phyloP scores from a whole-genome alignment of 2,113 vertebrate species.

The Paratilapia polleni region DNA sequence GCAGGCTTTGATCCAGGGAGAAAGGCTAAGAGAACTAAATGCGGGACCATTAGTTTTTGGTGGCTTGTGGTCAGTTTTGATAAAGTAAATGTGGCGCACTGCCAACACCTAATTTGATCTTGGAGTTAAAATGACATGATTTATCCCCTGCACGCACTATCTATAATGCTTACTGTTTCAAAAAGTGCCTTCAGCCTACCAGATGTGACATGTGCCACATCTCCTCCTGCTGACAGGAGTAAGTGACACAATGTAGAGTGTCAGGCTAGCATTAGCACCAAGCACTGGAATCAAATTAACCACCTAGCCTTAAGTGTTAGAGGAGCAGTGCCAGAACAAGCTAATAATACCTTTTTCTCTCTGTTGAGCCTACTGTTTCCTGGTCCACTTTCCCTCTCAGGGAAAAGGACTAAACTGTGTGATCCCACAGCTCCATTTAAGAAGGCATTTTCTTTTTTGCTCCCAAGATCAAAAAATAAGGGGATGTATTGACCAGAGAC shows the following conservation, averaged over 20 bases:
- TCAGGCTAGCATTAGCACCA: slow-evolving; percentile 68
- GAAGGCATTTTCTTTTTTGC: slow-evolving; percentile 6
- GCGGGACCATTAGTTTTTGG: background rate
- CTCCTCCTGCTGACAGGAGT: slow-evolving; percentile 51
- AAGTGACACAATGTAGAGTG: slow-evolving; percentile 63
- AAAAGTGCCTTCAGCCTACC: slow-evolving; percentile 31
- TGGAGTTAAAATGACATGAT: background rate
- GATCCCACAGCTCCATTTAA: slow-evolving; percentile 17
- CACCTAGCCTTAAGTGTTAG: slow-evolving; percentile 72
- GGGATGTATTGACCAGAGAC: background rate
- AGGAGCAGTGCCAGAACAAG: slow-evolving; percentile 67
- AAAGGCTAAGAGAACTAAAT: background rate
- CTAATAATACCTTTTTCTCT: slow-evolving; percentile 75
- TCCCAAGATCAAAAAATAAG: slow-evolving; percentile 18
- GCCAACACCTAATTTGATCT: background rate
- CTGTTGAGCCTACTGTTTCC: slow-evolving; percentile 53
- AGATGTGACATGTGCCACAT: slow-evolving; percentile 68
- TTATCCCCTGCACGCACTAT: background rate
- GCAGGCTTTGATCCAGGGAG: slow-evolving; percentile 14
- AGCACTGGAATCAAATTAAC: slow-evolving; percentile 78
- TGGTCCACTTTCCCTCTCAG: slow-evolving; percentile 56
- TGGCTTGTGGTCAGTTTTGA: background rate
- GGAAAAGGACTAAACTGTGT: slow-evolving; percentile 26
- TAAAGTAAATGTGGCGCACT: background rate
- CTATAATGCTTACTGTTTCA: slow-evolving; percentile 6